A percentile compares a stretch with the other conserved stretches of the same genome.
These are phyloP conservation scores for Aphidius gifuensis DNA, from an alignment of 1,140 invertebrate species.

Conservation along the genomic window DNA sequence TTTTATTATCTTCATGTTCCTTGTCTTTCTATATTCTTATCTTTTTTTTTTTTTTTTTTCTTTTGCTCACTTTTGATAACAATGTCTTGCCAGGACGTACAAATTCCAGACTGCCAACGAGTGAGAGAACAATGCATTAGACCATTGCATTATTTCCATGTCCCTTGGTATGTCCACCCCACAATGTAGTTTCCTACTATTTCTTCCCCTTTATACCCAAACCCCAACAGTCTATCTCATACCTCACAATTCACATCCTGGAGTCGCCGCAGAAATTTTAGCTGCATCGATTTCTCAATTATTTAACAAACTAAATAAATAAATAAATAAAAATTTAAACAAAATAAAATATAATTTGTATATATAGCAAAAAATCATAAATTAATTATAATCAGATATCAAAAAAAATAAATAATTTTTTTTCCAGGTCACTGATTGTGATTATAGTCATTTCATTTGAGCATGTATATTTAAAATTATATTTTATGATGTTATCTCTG, in stretches of 20 bases:
- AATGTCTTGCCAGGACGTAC: constrained; percentile 11
- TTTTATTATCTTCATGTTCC: too few relatives aligned
- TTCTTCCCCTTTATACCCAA: not conserved
- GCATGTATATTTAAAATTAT: too few relatives aligned
- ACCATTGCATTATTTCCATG: constrained; percentile 9
- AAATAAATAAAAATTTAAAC: not conserved
- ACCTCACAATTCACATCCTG: not conserved
- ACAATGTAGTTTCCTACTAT: not conserved
- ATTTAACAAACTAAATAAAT: constrained; percentile 10
- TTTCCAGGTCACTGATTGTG: too few relatives aligned
- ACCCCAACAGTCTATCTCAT: not conserved
- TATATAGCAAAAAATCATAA: too few relatives aligned
- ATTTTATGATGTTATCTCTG: too few relatives aligned
- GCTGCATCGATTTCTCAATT: constrained; percentile 12
- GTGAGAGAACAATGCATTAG: constrained; percentile 12
- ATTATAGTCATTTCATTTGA: too few relatives aligned
- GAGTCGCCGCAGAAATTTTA: constrained; percentile 8
- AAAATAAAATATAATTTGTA: too few relatives aligned
- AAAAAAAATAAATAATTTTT: too few relatives aligned
- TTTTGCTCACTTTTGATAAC: not conserved
- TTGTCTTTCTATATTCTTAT: too few relatives aligned
- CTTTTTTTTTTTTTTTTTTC: too few relatives aligned
- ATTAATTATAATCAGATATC: too few relatives aligned
- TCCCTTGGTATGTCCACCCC: constrained; percentile 9
- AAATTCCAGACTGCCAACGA: constrained; percentile 7